Evolutionary conservation across 2,113 vertebrate species (phyloP), one percentile per base, ranked within the genome.

Genomic region (Melanocharis versteri): DNA sequence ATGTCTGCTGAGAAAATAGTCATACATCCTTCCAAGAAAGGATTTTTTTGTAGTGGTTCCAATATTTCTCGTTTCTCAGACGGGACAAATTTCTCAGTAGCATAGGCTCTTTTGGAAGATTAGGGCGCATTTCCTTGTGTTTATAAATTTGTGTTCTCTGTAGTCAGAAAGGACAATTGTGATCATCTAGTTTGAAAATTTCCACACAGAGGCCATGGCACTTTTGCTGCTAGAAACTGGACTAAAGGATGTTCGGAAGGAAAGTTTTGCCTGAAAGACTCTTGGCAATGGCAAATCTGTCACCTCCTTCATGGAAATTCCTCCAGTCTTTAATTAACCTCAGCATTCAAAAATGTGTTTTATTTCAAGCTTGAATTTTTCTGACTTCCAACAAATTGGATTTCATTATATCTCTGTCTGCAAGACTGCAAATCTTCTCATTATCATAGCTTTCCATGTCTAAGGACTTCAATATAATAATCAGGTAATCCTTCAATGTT

Each of bases 401-500:
- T 96, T 94, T 91, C 33, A 53, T 66, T 87, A 44, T 80, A 95
- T 78, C 54, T 80, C 76, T 88, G 44, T 28, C 89, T 89, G 60
- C 54, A 94, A 89, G 80, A 54, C 76, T 86, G n/a, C 15, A 95
- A 83, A 94, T 73, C 77, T 90, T 90, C 54, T 89, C 64, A 91
- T 95, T 95, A 93, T 78, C 83, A 87, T 83, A 93, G 69, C 42
- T 93, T 84, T 84, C 64, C 33, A 62, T 50, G 64, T 78, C 42
- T 81, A 81, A 87, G 47, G 35, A 94, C 37, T 86, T 89, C 62
- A 48, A 54, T 42, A 88, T 88, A 95, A 95, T 92, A 85, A 93
- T 80, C 39, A 8, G 13, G 37, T 86, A 94, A 86, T 93, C 61
- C 89, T 90, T 88, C 86, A 81, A 2, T 91, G 33, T 89, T 70